These are phyloP conservation scores for Nicator chloris DNA, from an alignment of 2,113 vertebrate species.

Conservation along the genomic window DNA sequence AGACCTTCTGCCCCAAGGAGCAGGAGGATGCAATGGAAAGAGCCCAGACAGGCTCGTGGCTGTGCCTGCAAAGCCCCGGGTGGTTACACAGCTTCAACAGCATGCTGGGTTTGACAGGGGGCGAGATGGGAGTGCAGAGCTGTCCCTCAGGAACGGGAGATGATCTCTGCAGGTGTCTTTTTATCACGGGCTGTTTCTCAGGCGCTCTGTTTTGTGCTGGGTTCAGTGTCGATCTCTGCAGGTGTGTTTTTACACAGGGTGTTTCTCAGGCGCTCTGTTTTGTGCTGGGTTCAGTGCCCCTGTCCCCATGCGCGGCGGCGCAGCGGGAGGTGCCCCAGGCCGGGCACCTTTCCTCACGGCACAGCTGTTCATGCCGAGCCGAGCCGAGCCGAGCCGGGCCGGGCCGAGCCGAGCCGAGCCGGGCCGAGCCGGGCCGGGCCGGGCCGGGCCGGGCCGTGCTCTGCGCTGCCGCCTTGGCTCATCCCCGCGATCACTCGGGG, in stretches of 20 bases:
- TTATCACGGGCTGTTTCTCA: neutral
- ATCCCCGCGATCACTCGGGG: too few species aligned
- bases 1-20: neutral
- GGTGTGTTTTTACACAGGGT: neutral
- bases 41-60: neutral
- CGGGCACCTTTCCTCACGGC: too few species aligned
- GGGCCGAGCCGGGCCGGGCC: too few species aligned
- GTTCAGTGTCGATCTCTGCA: neutral
- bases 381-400: too few species aligned
- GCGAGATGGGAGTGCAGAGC: fast-evolving
- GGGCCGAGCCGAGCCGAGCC: too few species aligned
- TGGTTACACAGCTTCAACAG: neutral
- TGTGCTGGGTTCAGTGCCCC: neutral
- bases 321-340: too few species aligned
- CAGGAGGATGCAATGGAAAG: neutral
- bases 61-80: neutral
- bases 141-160: neutral
- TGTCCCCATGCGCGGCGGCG: too few species aligned
- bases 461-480: too few species aligned
- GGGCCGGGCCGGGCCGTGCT: too few species aligned
- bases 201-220: neutral
- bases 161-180: neutral
- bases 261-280: neutral
- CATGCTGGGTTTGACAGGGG: neutral
- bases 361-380: too few species aligned